phyloP scores from a whole-genome alignment of 2,113 vertebrate genomes.

The Anolis sagrei region DNA sequence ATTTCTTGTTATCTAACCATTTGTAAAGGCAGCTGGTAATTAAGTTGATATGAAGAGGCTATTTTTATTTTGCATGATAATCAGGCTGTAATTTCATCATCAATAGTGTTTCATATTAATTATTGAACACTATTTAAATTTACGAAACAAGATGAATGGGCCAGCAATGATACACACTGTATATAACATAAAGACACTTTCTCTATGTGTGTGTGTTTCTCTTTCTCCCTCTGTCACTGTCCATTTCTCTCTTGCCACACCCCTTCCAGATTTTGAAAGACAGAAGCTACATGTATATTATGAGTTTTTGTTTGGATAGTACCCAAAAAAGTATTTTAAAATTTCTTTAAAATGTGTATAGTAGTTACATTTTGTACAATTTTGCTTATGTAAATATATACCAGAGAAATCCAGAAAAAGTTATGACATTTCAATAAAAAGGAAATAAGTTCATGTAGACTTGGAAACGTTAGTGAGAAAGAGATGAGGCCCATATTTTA shows the following conservation, averaged over 20 bases:
- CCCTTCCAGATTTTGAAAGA: background rate
- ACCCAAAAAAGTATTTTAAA: background rate
- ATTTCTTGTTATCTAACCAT: background rate
- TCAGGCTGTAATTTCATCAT: constrained; percentile 17
- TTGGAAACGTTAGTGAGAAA: too few relatives aligned
- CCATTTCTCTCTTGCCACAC: background rate
- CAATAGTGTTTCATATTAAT: constrained; percentile 25
- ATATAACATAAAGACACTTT: background rate
- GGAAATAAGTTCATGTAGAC: background rate
- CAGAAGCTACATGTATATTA: background rate
- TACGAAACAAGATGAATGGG: constrained; percentile 11
- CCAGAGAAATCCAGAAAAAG: background rate
- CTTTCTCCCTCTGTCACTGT: too few relatives aligned
- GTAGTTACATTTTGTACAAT: background rate
- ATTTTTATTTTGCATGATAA: constrained; percentile 2
- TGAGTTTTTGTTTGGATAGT: too few relatives aligned
- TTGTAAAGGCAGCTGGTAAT: constrained; percentile 32
- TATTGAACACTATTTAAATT: background rate
- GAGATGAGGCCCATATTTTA: too few relatives aligned
- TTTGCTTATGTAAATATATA: background rate
- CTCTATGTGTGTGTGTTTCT: background rate
- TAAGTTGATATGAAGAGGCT: constrained; percentile 27
- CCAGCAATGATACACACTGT: background rate
- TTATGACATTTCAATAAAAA: background rate
- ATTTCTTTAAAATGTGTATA: background rate